Base-by-base conservation (phyloP, 2,888 invertebrate species). In the Lepeophtheirus nordmannii region DNA sequence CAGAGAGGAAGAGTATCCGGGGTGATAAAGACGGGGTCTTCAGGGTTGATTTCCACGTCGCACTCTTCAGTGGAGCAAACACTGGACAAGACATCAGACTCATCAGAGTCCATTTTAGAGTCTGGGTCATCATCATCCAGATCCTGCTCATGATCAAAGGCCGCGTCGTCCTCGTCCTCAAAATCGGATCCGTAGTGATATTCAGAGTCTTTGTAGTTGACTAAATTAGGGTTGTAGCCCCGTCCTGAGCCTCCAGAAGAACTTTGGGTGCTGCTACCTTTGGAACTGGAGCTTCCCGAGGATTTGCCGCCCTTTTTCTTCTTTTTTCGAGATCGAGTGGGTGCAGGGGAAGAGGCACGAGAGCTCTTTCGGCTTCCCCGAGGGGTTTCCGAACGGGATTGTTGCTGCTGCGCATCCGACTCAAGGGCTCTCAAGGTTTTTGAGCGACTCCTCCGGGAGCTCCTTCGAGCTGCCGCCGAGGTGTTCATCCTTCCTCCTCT, bases 101-200 rank as follows among this genome's bases (percentile, higher is more conserved):
- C 68, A 14, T 67, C 69, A 11, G 67, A 41, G 1, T 68, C 69
- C 1, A 63, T 57, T 20, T 69, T 67, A 3, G 64, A 67, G 20
- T 68, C 67, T 20, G 67, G 67, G n/a, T 66, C 68, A 17, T 66
- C 62, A 12, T 67, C 67, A 7, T 58, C 67, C n/a, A 63, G 62
- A 17, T 23, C 81, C 20, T 69, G 69, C 10, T 71, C 71, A 11
- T 69, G 70, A 30, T 85, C 85, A 73, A 87, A 88, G 71, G 89
- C 89, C 73, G 70, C 70, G 61, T 73, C 72, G 40, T 86, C 88
- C 46, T 76, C 77, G 14, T 88, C 89, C 68, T 87, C 87, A 76
- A 91, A 91, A 76, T 91, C 91, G 1, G 90, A 91, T 0, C 90
- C 91, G 74, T 91, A 91, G 74, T 90, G 90, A 76, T 90, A 91